phyloP scores from a whole-genome alignment of 2,888 invertebrate genomes.

The Mayetiola destructor region DNA sequence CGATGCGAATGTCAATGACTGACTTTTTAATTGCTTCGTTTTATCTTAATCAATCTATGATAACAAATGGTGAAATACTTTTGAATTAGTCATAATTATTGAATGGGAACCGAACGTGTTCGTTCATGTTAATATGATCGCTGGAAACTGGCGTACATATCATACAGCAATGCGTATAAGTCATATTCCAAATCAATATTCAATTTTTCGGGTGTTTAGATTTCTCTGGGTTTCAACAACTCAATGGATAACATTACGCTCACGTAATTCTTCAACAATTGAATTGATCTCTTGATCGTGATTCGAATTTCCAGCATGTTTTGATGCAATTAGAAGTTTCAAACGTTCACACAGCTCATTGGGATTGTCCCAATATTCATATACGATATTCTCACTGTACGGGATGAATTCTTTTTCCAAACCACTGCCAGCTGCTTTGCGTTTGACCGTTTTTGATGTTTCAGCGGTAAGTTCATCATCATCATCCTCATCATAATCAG shows the following conservation, averaged over 20 bases:
- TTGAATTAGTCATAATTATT: not conserved
- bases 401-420: not conserved
- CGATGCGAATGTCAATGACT: constrained; percentile 22
- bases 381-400: constrained; percentile 16
- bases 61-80: constrained; percentile 20
- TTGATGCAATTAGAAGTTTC: constrained; percentile 23
- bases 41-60: constrained; percentile 23
- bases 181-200: constrained; percentile 24
- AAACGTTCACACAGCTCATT: constrained; percentile 26
- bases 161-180: constrained; percentile 22
- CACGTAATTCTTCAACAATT: constrained; percentile 23
- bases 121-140: constrained; percentile 20
- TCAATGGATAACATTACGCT: constrained; percentile 13
- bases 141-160: constrained; percentile 24
- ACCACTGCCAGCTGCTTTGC: not conserved
- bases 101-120: constrained; percentile 17
- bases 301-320: constrained; percentile 23
- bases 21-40: constrained; percentile 22
- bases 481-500: not conserved
- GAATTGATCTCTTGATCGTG: constrained; percentile 27
- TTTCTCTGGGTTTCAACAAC: too few species aligned
- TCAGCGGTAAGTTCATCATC: not conserved
- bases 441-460: not conserved
- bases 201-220: constrained; percentile 27
- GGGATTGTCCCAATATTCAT: constrained; percentile 24